Evolutionary conservation across 2,113 vertebrate species (phyloP).

Genomic region (Rhea pennata): DNA sequence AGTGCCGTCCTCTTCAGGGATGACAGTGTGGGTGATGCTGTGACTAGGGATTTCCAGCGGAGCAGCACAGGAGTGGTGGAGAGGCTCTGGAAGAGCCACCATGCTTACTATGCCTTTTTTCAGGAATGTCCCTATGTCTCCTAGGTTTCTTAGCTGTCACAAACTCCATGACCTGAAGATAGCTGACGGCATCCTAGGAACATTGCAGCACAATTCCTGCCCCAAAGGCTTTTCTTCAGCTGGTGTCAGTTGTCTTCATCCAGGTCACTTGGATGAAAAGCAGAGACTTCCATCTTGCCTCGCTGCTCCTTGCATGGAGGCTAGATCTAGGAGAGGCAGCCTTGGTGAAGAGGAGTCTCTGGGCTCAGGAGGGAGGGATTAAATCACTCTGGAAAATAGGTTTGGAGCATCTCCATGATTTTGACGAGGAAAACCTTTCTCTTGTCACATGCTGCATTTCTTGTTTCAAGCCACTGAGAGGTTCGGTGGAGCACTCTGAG

Average conservation of each 20-base stretch:
- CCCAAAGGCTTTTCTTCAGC: neutral
- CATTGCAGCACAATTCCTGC: neutral
- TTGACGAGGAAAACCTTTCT: neutral
- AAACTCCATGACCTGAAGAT: neutral
- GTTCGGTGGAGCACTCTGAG: neutral
- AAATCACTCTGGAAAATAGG: neutral
- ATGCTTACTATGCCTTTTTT: rapidly evolving
- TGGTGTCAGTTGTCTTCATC: neutral
- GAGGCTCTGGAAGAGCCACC: neutral
- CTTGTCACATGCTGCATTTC: neutral
- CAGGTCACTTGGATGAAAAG: neutral
- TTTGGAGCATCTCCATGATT: neutral
- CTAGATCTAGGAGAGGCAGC: neutral
- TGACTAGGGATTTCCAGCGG: neutral
- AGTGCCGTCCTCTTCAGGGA: neutral
- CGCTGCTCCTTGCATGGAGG: neutral
- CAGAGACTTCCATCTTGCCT: neutral
- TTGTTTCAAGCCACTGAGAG: neutral
- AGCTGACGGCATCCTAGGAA: neutral
- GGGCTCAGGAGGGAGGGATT: neutral
- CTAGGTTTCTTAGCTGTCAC: neutral
- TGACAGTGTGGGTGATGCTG: rapidly evolving
- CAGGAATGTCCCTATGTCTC: neutral
- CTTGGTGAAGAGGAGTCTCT: neutral
- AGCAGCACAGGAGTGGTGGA: neutral